phyloP scores from a whole-genome alignment of 2,113 vertebrate genomes.

The Megaptera novaeangliae region DNA sequence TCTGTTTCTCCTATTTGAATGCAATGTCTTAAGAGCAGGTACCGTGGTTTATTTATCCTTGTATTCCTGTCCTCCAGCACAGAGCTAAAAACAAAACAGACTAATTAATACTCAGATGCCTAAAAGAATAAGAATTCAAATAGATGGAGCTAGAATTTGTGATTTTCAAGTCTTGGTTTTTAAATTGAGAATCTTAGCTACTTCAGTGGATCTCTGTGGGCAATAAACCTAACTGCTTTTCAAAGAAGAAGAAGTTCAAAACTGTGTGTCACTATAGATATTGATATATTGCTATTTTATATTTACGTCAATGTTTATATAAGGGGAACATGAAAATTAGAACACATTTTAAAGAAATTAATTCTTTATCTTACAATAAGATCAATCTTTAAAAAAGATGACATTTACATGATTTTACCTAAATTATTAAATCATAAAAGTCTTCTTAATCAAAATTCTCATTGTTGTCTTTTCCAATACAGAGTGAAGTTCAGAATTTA shows the following conservation, averaged over 20 bases:
- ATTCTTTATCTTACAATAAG: not conserved
- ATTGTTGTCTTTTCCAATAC: conserved; percentile 63
- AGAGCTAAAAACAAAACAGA: not conserved
- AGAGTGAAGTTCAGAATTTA: conserved; percentile 89
- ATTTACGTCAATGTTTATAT: not conserved
- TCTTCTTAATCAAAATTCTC: not conserved
- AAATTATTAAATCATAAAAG: conserved; percentile 9
- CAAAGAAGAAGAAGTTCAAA: not conserved
- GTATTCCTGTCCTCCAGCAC: not conserved
- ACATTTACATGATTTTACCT: not conserved
- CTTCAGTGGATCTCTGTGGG: not conserved
- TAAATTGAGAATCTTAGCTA: not conserved
- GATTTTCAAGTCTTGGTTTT: not conserved
- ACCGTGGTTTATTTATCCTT: not conserved
- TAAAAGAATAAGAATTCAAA: not conserved
- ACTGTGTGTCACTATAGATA: not conserved
- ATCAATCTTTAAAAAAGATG: not conserved
- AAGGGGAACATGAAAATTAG: not conserved
- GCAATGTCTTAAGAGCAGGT: not conserved
- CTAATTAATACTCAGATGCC: not conserved
- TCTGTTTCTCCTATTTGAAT: not conserved
- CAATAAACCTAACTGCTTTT: not conserved
- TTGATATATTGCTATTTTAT: not conserved
- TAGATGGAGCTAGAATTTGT: not conserved
- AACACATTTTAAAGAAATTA: not conserved